phyloP scores from a whole-genome alignment of 2,888 invertebrate genomes.

The Dolichopus griseipennis region DNA sequence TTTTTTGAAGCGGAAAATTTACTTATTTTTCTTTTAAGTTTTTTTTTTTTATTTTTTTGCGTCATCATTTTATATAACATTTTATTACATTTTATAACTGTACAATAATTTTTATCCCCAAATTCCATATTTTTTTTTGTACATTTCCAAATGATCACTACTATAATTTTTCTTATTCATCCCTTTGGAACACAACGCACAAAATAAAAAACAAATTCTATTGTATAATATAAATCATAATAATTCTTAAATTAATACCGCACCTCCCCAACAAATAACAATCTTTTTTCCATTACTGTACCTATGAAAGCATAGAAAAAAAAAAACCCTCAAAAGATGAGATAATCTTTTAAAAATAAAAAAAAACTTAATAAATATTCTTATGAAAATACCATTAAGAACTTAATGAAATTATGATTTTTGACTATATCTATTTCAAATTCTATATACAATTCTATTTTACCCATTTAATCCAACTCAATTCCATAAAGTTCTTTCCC shows the following conservation, averaged over 20 bases:
- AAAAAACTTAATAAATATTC: neutral
- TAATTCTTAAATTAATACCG: neutral
- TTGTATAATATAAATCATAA: neutral
- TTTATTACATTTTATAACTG: neutral
- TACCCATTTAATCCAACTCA: too few species aligned
- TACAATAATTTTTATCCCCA: neutral
- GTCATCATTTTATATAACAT: neutral
- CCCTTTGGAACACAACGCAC: neutral
- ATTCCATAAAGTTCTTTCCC: too few species aligned
- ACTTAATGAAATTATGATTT: constrained; percentile 2
- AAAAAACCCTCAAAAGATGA: neutral
- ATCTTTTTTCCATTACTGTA: too few species aligned
- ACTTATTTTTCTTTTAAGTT: neutral
- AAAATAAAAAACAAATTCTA: neutral
- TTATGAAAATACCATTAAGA: neutral
- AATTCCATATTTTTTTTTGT: neutral
- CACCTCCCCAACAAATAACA: neutral
- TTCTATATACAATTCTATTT: too few species aligned
- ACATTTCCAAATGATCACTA: neutral
- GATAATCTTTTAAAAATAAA: constrained; percentile 2
- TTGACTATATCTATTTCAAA: neutral
- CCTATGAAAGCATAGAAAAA: too few species aligned
- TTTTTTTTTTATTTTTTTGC: neutral
- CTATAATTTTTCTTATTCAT: too few species aligned
- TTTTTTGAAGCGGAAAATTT: neutral